Base-by-base conservation (phyloP, 2,888 invertebrate genomes). In the Prosopocoilus inquinatus region DNA sequence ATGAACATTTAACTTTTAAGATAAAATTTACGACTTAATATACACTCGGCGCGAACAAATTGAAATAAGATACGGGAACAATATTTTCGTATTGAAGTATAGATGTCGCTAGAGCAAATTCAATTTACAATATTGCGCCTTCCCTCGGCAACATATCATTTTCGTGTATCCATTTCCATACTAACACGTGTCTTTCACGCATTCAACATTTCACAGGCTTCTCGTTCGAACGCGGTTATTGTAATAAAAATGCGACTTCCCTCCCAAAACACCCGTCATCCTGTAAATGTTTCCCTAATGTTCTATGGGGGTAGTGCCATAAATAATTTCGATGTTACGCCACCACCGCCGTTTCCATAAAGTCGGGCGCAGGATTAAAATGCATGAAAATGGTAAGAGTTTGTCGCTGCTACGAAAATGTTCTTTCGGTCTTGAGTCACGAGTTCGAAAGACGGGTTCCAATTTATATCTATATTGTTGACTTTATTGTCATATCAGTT, bases 71-170 rank as follows among this genome's bases (percentile, higher is more conserved):
- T 28, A 28, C 20, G 5, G 5, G 5, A 28, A 28, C 20, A 28
- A 28, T 28, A 28, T 28, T 28, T 28, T 28, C 20, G 20, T 28
- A 28, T 56, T 48, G 56, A 57, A 57, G 51, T 56, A 49, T 43
- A 41, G 55, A 54, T 60, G 64, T 59, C 63, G 53, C 53, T 61
- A 45, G 61, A 62, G 69, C 67, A 70, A 71, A 71, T 71, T 71
- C 70, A 71, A 71, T 71, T 71, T 71, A 64, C 67, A 68, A 69
- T 70, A 70, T 66, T 65, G 67, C 67, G 61, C 59, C 60, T 63
- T 66, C 69, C 65, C 69, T 60, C 62, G 65, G 67, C 63, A 61
- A 68, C 68, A 68, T 70, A 70, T 70, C 69, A 68, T 69, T 68
- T 65, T 67, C 70, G 65, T 68, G 67, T 64, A 67, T 67, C 38